Evolutionary conservation across 2,797 vertebrate genomes (phyloP), one percentile per base, ranked within the genome.

Genomic region (Hippopotamyrus pictus): DNA sequence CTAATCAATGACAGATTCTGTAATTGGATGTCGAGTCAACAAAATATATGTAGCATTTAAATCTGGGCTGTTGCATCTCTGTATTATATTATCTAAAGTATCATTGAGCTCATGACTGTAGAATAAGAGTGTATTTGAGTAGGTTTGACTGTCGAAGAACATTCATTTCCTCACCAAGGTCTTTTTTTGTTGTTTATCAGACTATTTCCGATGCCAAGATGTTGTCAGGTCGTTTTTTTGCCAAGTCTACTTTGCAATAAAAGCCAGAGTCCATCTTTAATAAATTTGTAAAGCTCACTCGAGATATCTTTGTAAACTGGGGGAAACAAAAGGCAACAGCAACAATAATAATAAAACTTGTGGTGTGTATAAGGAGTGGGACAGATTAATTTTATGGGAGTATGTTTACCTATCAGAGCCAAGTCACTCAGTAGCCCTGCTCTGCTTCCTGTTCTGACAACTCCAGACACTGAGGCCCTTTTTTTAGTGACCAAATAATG

Each of bases 361-460:
- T 50, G 44, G n/a, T 85, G 44, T 50, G 22, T 85, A 85, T 50
- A 85, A n/a, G n/a, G 9, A 29, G n/a, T 50, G 82, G 82, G 83
- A 51, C 37, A 82, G 41, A 44, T 82, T n/a, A 82, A 46, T 82
- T 82, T n/a, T 46, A 46, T 79, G 19, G 37, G 73, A 46, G 37
- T 44, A 14, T 82, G 2, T 82, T 46, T 82, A 44, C 87, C 62
- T 44, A 88, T 22, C 73, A 41, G 19, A 22, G 50, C 48, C 14
- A 79, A n/a, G 53, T 54, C 51, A 87, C 88, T 88, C 79, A 86
- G 87, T 25, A 33, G 48, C 85, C 19, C 17, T 41, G 62, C 82
- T 89, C 90, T 62, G 90, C 89, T 91, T 91, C 90, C 88, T 91
- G 90, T 92, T 91, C 92, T 87, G 91, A 89, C 62, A 84, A 83